Evolutionary conservation across 2,113 vertebrate genomes (phyloP), one percentile per base, ranked within the genome.

Genomic region (Malurus elegans): DNA sequence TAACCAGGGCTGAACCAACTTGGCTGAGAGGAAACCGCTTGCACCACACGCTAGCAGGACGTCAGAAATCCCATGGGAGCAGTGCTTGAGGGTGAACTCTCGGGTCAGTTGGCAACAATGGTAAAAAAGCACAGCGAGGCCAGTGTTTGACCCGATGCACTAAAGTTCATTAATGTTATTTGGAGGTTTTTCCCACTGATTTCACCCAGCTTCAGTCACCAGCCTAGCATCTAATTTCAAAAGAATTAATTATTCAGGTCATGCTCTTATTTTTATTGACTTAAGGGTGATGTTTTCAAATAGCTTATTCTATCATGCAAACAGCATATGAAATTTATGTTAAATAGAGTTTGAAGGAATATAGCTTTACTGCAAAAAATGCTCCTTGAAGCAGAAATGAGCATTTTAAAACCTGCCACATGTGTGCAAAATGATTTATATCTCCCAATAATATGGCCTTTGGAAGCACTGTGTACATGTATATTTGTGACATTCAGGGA

Each of bases 1-100:
- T 40, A 85, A 48, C 25, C 25, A 67, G 17, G 11, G 6, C 1
- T 65, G 48, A 75, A 24, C 3, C 0, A 0, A 44, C 31, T 32
- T 54, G 8, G 8, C 44, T 42, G 32, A 84, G 42, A 53, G 23
- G 44, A 80, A 75, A n/a, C 16, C 1, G 0, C 36, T 86, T 65
- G 50, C 23, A 50, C n/a, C 18, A 45, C 23, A 14, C 10, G 29
- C 53, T 40, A 65, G 31, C 8, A 85, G 74, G 42, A 67, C 36
- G 53, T 15, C 47, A 38, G 5, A 25, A 90, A 75, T 23, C 7
- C 38, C 50, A 19, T 1, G 18, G 57, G 29, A 71, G 13, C 11
- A 32, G 29, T 13, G 34, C 54, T 72, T 45, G 23, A 51, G 9
- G 0, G 0, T 45, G 70, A 85, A 7, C n/a, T 57, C 60, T 36